Base-by-base conservation (phyloP, 2,113 vertebrate species). In the Vidua macroura region DNA sequence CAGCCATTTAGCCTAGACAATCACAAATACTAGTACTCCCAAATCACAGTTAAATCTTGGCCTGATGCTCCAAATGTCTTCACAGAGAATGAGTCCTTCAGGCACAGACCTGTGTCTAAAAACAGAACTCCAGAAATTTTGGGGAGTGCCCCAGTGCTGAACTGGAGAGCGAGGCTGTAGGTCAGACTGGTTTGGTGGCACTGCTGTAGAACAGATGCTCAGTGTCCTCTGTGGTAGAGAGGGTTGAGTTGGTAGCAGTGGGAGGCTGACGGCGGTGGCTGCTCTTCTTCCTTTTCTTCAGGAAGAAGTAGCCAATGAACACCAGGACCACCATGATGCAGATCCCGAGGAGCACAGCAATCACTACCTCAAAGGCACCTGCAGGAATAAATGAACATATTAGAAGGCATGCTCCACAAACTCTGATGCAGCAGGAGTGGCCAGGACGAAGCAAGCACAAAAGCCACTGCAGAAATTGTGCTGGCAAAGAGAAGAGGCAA, bases 141-240 rank as follows among this genome's bases (percentile, higher is more conserved):
- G 49, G 66, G 78, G 85, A 80, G 15, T 49, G 80, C 62, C 79
- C 55, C 82, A 81, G 44, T 63, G 67, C 73, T 82, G 55, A 55
- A 37, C 87, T 79, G 60, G 72, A 88, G 64, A 58, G 43, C 43
- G 49, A 64, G 46, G 62, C 75, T 78, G 86, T 28, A 41, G 72
- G 72, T 99, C 98, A 99, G 95, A 99, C 98, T 86, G 99, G 99
- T 76, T 98, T 99, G 90, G 99, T 99, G 41, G 98, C 98, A 94
- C 96, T 98, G 94, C 98, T 99, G 96, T 99, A 99, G 89, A 99
- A 98, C 64, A 99, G 97, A 63, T 96, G 98, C 67, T 99, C 98
- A 0, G 97, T 98, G 97, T 99, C 98, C 83, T 98, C 98, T 1
- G 98, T 85, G 55, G 97, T 97, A 60, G 95, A 97, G 44, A 98